These are phyloP conservation scores for Cheumatopsyche charites DNA, from an alignment of 1,140 invertebrate species.

Conservation along the genomic window DNA sequence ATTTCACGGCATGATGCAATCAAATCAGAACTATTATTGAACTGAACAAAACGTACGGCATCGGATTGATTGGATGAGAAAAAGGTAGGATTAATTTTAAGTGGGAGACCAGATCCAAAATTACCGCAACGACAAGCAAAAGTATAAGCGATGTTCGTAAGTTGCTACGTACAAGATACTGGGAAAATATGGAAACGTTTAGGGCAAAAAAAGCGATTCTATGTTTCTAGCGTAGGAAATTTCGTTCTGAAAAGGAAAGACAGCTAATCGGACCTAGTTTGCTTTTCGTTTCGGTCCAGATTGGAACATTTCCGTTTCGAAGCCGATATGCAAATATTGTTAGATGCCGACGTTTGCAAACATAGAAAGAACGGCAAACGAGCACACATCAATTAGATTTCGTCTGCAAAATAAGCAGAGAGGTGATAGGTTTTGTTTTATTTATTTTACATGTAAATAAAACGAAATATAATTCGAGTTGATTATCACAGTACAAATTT, in stretches of 20 bases:
- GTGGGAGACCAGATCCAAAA: no score
- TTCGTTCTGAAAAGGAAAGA: neutral
- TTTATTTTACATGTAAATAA: neutral
- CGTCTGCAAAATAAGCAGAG: neutral
- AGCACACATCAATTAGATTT: slow-evolving; percentile 9
- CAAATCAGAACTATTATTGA: neutral
- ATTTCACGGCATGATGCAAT: slow-evolving; percentile 30
- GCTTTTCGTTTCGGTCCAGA: neutral
- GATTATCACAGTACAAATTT: neutral
- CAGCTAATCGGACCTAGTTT: no score
- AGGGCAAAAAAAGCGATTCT: no score
- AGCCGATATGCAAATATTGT: slow-evolving; percentile 20
- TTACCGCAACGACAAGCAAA: no score
- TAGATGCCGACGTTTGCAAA: neutral
- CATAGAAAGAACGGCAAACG: neutral
- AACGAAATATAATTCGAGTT: neutral
- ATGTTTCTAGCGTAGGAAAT: no score
- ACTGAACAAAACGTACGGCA: no score
- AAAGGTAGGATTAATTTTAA: no score
- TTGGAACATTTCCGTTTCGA: slow-evolving; percentile 19
- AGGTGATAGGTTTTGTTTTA: neutral
- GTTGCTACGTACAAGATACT: no score
- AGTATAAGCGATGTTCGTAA: no score
- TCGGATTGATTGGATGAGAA: no score
- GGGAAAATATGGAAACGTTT: no score